Percentiles rank a stretch among this genome's conserved stretches.
These are phyloP conservation scores for Holothuria leucospilota DNA, from an alignment of 53 echinoderm and acorn worm species.

Conservation along the genomic window DNA sequence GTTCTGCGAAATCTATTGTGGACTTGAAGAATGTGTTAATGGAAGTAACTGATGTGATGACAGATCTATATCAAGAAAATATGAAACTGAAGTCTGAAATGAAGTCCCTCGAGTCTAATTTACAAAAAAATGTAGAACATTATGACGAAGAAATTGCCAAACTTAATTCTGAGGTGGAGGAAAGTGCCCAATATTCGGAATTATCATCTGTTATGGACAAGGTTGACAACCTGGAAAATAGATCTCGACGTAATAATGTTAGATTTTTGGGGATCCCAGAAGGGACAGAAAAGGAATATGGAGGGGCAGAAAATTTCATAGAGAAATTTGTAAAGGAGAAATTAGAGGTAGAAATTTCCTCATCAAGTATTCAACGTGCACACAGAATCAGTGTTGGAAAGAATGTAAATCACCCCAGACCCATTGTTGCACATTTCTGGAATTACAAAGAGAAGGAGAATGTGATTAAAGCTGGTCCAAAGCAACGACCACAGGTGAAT, in stretches of 20 bases:
- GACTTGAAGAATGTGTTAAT: background rate
- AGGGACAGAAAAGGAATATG: background rate
- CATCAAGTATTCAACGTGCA: background rate
- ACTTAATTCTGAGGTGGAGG: background rate
- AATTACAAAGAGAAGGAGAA: slow-evolving; percentile 12
- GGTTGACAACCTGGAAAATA: background rate
- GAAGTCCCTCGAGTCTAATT: background rate
- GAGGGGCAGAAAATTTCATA: background rate
- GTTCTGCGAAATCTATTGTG: slow-evolving; percentile 15
- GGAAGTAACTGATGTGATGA: background rate
- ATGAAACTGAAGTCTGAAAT: background rate
- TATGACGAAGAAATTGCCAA: background rate
- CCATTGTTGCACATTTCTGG: background rate
- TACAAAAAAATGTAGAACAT: background rate
- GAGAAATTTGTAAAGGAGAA: background rate
- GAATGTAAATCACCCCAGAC: background rate
- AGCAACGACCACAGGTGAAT: background rate
- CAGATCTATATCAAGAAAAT: background rate
- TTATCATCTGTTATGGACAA: background rate
- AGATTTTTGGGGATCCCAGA: slow-evolving; percentile 9
- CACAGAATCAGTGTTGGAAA: background rate
- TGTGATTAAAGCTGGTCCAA: background rate
- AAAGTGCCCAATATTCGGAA: slow-evolving; percentile 7
- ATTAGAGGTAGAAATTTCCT: background rate
- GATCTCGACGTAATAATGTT: background rate